Evolutionary conservation across 2,888 invertebrate genomes (phyloP).

Genomic region (Allophyes oxyacanthae): DNA sequence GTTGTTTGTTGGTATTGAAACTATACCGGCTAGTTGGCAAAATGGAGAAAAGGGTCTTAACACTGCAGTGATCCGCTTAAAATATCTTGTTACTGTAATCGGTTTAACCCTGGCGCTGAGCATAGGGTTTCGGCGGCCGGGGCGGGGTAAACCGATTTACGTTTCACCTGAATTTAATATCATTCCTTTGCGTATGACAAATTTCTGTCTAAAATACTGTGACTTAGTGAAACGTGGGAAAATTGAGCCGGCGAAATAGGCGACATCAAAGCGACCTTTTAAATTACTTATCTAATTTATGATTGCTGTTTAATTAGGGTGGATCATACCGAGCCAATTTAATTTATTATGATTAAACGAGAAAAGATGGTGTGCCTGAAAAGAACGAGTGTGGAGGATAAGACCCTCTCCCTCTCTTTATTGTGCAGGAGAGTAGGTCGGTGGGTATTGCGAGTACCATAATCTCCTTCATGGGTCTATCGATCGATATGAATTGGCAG

Average conservation of each 20-base stretch:
- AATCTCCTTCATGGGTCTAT: slow-evolving; percentile 40
- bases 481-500: slow-evolving; percentile 21
- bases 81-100: slow-evolving; percentile 85
- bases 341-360: slow-evolving; percentile 40
- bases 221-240: slow-evolving; percentile 44
- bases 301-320: slow-evolving; percentile 51
- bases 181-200: slow-evolving; percentile 59
- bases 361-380: slow-evolving; percentile 20
- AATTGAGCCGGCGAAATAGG: slow-evolving; percentile 27
- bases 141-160: slow-evolving; percentile 70
- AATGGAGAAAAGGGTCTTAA: slow-evolving; percentile 60
- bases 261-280: slow-evolving; percentile 44
- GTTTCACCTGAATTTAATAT: slow-evolving; percentile 72
- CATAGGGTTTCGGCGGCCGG: slow-evolving; percentile 65
- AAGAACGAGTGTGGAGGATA: slow-evolving; percentile 10
- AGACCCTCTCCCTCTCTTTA: neutral
- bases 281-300: slow-evolving; percentile 52
- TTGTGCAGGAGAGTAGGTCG: slow-evolving; percentile 11
- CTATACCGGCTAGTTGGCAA: slow-evolving; percentile 39
- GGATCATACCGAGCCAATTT: slow-evolving; percentile 14
- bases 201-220: slow-evolving; percentile 58
- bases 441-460: slow-evolving; percentile 11
- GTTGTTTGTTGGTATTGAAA: slow-evolving; percentile 20
- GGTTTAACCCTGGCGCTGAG: slow-evolving; percentile 76
- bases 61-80: slow-evolving; percentile 73